Base-by-base conservation (phyloP, 2,113 vertebrate genomes). In the Malurus cyaneus region DNA sequence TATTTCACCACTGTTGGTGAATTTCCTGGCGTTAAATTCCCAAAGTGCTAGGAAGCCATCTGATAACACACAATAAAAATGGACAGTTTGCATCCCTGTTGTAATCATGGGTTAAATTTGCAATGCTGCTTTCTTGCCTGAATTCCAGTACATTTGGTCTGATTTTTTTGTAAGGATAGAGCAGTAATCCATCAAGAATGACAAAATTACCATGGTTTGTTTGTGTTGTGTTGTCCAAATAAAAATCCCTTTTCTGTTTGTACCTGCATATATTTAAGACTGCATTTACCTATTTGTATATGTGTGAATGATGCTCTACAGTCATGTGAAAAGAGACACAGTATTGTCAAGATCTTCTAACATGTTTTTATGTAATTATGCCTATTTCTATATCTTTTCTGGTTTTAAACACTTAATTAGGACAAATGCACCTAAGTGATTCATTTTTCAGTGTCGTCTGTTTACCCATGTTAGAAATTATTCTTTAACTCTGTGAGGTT, bases 401-500 rank as follows among this genome's bases (percentile, higher is more conserved):
- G 17, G 14, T 24, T 82, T 90, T 82, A 89, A 79, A 61, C 71
- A 85, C n/a, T 89, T 60, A 42, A 79, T 89, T 89, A 82, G 72
- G 47, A 69, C 77, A 91, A 77, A 73, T 39, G 15, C 26, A 18
- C 1, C 0, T 34, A 62, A 88, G 26, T 74, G 72, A 80, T 95
- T 94, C 13, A 62, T 23, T 90, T 89, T 97, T 76, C 91, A 86
- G 73, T 80, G 34, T 70, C 56, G 49, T 86, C 50, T 93, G 29
- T 88, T 93, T 95, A 54, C 44, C 53, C 54, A 1, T 61, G 54
- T 77, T 90, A 92, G 56, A 95, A 95, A 93, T 94, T 95, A 91
- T 65, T 93, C 91, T 97, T 96, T 91, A 97, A 94, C 94, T 90
- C 74, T 39, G 44, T 52, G 36, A 93, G 73, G 95, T 96, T 97